phyloP scores from a whole-genome alignment of 1,140 invertebrate species.

The Cydia strobilella region DNA sequence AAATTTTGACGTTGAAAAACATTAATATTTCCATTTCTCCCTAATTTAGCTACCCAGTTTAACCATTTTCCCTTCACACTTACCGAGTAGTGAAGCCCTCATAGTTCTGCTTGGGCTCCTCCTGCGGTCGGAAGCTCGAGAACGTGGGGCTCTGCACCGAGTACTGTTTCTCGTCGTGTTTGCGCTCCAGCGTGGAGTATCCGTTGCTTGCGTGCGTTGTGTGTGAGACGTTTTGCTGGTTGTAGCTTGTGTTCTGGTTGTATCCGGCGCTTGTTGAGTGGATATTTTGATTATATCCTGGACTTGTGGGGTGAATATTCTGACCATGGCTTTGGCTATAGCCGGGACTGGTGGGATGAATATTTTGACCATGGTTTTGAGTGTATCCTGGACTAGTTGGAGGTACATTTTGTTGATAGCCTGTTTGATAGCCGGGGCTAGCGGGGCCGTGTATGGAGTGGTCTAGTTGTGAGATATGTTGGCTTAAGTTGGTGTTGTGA shows the following conservation, averaged over 20 bases:
- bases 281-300: slow-evolving; percentile 33
- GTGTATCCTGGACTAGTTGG: not conserved
- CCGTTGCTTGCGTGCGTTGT: slow-evolving; percentile 38
- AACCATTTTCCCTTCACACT: slow-evolving; percentile 42
- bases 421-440: slow-evolving; percentile 24
- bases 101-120: slow-evolving; percentile 79
- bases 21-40: not conserved
- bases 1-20: too few relatives aligned
- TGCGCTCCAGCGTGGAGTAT: slow-evolving; percentile 35
- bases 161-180: slow-evolving; percentile 52
- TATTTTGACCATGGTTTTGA: not conserved
- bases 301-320: slow-evolving; percentile 32
- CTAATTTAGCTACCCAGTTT: not conserved
- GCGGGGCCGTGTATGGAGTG: slow-evolving; percentile 44
- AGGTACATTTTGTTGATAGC: slow-evolving; percentile 11
- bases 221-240: slow-evolving; percentile 36
- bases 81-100: slow-evolving; percentile 83
- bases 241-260: too few relatives aligned
- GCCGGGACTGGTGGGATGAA: not conserved
- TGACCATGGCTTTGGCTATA: not conserved
- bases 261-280: slow-evolving; percentile 28
- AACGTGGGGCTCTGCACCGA: slow-evolving; percentile 70
- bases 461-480: slow-evolving; percentile 45
- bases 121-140: slow-evolving; percentile 67
- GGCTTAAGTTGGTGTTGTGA: slow-evolving; percentile 41